Percentiles rank a stretch among this genome's conserved stretches.
Evolutionary conservation across 2,888 invertebrate genomes (phyloP).

Genomic region (Brachypalpus laphriformis): DNA sequence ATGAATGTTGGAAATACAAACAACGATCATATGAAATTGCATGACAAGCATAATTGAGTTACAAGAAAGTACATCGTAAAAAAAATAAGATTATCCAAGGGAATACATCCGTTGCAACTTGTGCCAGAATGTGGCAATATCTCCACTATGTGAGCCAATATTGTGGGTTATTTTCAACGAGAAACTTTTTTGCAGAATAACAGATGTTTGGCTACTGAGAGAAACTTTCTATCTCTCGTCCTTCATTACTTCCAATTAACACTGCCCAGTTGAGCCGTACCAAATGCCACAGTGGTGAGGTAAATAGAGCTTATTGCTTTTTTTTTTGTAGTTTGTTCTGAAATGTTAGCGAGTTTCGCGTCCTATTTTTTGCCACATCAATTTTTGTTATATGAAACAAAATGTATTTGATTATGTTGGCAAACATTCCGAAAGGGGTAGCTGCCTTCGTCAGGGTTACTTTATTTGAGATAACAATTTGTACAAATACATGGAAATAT

Average conservation of each 20-base stretch:
- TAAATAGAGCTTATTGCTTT: neutral
- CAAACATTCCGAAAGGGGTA: too few species aligned
- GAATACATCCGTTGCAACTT: neutral
- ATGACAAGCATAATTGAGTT: neutral
- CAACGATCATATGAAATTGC: neutral
- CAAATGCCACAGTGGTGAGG: neutral
- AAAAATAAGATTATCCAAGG: neutral
- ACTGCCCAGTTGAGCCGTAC: neutral
- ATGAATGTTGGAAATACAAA: neutral
- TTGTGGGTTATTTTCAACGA: neutral
- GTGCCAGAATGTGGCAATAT: neutral
- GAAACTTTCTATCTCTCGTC: neutral
- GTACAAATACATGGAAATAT: neutral
- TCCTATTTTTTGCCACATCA: too few species aligned
- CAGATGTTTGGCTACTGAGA: neutral
- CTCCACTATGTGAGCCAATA: neutral
- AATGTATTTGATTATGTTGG: too few species aligned
- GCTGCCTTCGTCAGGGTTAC: too few species aligned
- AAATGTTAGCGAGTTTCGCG: neutral
- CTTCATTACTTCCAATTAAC: neutral
- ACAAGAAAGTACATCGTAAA: neutral
- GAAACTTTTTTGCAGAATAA: neutral
- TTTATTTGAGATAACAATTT: too few species aligned
- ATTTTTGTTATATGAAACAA: too few species aligned
- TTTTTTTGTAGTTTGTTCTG: neutral